A percentile compares a stretch with the other conserved stretches of the same genome.
phyloP scores from a whole-genome alignment of 2,113 vertebrate species.

The Trichechus manatus region DNA sequence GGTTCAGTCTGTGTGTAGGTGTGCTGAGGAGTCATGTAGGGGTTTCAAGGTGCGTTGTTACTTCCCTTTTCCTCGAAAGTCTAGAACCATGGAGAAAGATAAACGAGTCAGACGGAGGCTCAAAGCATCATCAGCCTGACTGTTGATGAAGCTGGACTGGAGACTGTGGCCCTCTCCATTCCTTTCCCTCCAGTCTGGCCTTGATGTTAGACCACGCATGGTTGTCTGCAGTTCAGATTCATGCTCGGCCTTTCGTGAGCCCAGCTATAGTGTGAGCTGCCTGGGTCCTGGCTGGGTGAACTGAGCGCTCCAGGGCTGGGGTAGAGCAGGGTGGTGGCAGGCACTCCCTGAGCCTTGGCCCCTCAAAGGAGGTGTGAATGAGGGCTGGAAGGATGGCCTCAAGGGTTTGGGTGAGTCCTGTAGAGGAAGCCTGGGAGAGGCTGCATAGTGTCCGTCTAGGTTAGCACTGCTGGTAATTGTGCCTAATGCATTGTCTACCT shows the following conservation, averaged over 20 bases:
- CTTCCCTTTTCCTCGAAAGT: background rate
- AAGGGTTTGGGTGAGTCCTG: background rate
- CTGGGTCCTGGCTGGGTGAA: background rate
- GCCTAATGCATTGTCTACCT: background rate
- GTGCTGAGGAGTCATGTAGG: background rate
- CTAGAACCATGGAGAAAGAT: background rate
- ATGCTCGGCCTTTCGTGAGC: background rate
- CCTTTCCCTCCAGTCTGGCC: background rate
- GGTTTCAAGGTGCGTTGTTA: background rate
- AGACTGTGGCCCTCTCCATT: background rate
- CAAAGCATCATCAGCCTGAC: background rate
- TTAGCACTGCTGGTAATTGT: background rate
- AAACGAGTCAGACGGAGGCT: background rate
- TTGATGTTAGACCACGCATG: background rate
- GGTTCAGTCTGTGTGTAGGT: background rate
- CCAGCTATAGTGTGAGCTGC: background rate
- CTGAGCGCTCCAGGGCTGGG: background rate
- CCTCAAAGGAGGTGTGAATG: background rate
- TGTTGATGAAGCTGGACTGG: background rate
- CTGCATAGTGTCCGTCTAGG: background rate
- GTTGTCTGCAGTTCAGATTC: background rate
- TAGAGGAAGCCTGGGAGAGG: background rate
- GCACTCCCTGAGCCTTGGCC: background rate
- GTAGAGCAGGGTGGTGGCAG: background rate
- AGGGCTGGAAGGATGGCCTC: background rate